Percentiles rank a stretch among this genome's conserved stretches.
Evolutionary conservation across 2,797 vertebrate species (phyloP).

Genomic region (Antennarius maculatus): DNA sequence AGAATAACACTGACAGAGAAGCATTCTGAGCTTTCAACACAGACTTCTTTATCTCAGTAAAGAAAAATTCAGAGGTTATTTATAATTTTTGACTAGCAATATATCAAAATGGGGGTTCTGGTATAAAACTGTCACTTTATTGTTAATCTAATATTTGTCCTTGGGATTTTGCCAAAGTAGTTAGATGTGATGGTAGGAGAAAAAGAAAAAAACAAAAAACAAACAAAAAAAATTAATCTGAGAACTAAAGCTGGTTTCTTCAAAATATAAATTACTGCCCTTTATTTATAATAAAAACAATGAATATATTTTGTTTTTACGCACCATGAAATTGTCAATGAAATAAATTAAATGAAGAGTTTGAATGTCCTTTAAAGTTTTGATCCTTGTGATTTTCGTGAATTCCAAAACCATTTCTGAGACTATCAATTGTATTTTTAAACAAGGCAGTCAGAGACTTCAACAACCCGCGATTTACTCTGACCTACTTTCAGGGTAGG

Average conservation of each 20-base stretch:
- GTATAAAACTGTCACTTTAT: background rate
- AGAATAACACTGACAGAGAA: slow-evolving; percentile 31
- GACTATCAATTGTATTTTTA: no score
- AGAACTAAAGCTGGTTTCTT: background rate
- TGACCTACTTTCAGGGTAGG: no score
- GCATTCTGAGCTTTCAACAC: slow-evolving; percentile 38
- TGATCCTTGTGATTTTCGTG: background rate
- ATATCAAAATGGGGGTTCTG: background rate
- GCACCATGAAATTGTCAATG: background rate
- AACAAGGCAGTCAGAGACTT: no score
- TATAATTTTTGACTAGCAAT: slow-evolving; percentile 12
- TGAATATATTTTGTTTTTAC: background rate
- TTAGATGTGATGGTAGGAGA: background rate
- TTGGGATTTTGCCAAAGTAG: background rate
- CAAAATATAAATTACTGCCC: background rate
- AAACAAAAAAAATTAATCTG: no score
- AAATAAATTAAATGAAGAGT: no score
- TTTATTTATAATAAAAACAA: background rate
- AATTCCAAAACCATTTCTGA: background rate
- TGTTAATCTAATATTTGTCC: background rate
- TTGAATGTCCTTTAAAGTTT: no score
- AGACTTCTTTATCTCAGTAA: background rate
- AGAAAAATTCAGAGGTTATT: slow-evolving; percentile 6
- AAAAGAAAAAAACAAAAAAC: no score
- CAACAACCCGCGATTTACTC: no score